These are phyloP conservation scores for Helogale parvula DNA, from an alignment of 2,113 vertebrate species.

Conservation along the genomic window DNA sequence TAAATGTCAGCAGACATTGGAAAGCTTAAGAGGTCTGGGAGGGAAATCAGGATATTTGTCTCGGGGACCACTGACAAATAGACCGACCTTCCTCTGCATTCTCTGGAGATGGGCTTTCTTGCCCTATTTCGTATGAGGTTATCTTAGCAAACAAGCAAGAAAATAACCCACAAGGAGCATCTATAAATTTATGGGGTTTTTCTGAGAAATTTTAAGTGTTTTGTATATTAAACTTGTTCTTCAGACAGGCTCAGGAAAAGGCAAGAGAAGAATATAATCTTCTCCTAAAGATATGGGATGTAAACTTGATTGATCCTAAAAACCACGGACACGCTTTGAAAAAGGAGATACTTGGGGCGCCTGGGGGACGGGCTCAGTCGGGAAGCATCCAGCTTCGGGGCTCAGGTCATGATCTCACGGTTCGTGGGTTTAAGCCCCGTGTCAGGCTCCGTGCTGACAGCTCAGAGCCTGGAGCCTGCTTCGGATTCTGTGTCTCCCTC, in stretches of 20 bases:
- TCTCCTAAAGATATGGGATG: background rate
- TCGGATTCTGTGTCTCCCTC: too few relatives aligned
- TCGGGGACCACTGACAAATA: background rate
- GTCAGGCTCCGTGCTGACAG: too few relatives aligned
- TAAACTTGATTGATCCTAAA: background rate
- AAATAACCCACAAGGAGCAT: background rate
- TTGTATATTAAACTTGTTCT: background rate
- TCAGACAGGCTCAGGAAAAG: background rate
- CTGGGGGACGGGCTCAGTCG: too few relatives aligned
- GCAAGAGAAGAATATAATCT: background rate
- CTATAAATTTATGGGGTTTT: background rate
- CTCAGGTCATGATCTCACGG: too few relatives aligned
- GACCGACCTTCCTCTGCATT: background rate
- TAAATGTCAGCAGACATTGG: background rate
- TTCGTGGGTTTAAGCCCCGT: too few relatives aligned
- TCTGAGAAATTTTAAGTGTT: background rate
- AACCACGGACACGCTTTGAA: background rate
- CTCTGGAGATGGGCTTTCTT: background rate
- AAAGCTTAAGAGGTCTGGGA: slow-evolving; percentile 2
- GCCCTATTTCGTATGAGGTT: background rate
- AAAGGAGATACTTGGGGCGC: background rate
- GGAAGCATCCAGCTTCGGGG: too few relatives aligned
- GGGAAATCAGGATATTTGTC: background rate
- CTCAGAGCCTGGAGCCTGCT: too few relatives aligned
- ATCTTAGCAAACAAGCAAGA: background rate